Conservation (phyloP, 2,113 vertebrate species). For the Prinia subflava region DNA sequence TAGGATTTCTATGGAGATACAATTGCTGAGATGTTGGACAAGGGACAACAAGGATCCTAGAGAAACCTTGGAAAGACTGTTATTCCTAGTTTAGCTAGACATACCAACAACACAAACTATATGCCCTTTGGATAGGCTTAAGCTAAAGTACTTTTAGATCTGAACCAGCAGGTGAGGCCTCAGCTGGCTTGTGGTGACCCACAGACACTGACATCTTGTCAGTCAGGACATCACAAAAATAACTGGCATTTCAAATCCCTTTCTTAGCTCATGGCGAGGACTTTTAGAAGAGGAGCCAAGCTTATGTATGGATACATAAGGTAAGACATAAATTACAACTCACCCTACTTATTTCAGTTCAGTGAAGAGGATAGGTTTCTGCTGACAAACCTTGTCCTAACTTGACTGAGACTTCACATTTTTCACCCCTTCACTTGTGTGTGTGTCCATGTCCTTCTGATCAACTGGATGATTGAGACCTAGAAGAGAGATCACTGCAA, state of each 20-base stretch:
- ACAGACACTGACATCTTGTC: rapidly evolving
- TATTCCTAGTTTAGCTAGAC: not conserved
- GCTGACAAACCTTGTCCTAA: not conserved
- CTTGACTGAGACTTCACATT: not conserved
- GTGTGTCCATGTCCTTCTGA: not conserved
- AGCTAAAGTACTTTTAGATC: not conserved
- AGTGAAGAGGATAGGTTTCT: not conserved
- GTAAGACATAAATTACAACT: not conserved
- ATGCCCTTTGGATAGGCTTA: not conserved
- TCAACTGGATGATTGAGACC: not conserved
- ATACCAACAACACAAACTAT: not conserved
- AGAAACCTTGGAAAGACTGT: not conserved
- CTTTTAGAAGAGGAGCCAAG: not conserved
- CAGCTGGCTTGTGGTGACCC: not conserved
- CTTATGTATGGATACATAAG: not conserved
- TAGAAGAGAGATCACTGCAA: not conserved
- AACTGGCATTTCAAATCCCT: not conserved
- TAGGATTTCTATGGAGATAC: not conserved
- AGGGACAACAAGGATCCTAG: not conserved
- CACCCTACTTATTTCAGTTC: not conserved
- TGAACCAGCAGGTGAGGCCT: not conserved
- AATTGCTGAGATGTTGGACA: not conserved
- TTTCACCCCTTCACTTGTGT: not conserved
- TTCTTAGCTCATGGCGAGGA: not conserved
- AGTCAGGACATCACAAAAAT: not conserved